Evolutionary conservation across 2,888 invertebrate species (phyloP).

Genomic region (Dolichopus griseipennis): DNA sequence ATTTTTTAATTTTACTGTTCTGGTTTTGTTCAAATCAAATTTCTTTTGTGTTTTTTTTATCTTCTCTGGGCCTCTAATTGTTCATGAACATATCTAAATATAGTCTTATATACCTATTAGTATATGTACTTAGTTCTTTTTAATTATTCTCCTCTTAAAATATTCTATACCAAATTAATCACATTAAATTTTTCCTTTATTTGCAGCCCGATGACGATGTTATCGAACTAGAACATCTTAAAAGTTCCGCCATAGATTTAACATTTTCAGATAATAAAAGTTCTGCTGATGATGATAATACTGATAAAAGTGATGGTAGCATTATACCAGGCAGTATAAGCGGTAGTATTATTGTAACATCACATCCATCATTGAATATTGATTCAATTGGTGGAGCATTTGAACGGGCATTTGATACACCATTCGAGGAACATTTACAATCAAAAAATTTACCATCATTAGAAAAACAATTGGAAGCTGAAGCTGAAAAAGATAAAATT

Average conservation of each 20-base stretch:
- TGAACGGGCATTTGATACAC: neutral
- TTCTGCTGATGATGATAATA: slow-evolving; percentile 23
- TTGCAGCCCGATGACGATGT: slow-evolving; percentile 46
- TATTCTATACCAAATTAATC: neutral
- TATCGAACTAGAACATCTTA: slow-evolving; percentile 46
- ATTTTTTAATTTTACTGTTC: neutral
- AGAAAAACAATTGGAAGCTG: slow-evolving; percentile 21
- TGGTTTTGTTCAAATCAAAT: neutral
- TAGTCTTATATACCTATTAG: neutral
- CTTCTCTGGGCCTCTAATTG: too few species aligned
- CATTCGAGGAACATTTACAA: neutral
- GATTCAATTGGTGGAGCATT: slow-evolving; percentile 16
- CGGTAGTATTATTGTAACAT: slow-evolving; percentile 12
- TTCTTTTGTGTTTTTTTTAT: neutral
- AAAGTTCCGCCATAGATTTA: slow-evolving; percentile 27
- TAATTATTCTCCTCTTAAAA: neutral
- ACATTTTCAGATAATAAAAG: slow-evolving; percentile 11
- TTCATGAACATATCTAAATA: too few species aligned
- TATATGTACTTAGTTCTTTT: neutral
- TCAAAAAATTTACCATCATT: slow-evolving; percentile 16
- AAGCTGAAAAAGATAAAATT: slow-evolving; percentile 32
- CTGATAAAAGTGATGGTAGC: slow-evolving; percentile 16
- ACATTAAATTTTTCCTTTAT: slow-evolving; percentile 15
- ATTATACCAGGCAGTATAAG: slow-evolving; percentile 19
- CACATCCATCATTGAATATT: slow-evolving; percentile 18